These are phyloP conservation scores for Tamandua tetradactyla DNA, from an alignment of 2,797 vertebrate genomes.

Conservation along the genomic window DNA sequence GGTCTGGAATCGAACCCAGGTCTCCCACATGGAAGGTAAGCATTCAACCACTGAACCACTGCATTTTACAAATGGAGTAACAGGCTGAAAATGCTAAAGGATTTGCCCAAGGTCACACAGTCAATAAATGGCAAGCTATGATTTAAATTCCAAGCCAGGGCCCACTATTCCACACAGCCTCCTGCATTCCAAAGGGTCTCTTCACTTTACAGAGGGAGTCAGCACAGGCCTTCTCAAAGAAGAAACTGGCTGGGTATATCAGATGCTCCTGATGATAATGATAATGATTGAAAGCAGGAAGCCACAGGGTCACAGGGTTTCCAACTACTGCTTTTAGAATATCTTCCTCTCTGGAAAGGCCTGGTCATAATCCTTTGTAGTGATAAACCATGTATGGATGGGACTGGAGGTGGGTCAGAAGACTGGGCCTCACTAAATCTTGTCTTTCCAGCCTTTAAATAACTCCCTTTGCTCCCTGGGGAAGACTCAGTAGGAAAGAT, in stretches of 20 bases:
- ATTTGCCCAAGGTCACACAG: neutral
- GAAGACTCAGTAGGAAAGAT: neutral
- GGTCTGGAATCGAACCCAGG: no score
- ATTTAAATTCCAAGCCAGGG: neutral
- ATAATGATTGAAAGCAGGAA: neutral
- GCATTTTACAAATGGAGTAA: neutral
- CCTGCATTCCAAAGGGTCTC: neutral
- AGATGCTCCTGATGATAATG: neutral
- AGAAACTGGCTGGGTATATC: neutral
- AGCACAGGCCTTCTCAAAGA: neutral
- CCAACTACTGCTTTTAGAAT: neutral
- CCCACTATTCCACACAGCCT: neutral
- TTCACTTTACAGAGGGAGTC: neutral
- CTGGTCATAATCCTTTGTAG: neutral
- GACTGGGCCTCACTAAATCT: neutral
- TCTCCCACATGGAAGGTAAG: no score
- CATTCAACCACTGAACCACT: no score
- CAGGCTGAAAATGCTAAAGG: neutral
- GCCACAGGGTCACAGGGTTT: neutral
- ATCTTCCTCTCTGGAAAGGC: neutral
- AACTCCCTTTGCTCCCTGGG: neutral
- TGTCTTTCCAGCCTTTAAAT: neutral
- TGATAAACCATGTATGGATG: neutral
- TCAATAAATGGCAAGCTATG: neutral
- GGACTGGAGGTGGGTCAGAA: neutral